Evolutionary conservation across 1,140 invertebrate species (phyloP), one percentile per base, ranked within the genome.

Genomic region (Sycophila sp.): DNA sequence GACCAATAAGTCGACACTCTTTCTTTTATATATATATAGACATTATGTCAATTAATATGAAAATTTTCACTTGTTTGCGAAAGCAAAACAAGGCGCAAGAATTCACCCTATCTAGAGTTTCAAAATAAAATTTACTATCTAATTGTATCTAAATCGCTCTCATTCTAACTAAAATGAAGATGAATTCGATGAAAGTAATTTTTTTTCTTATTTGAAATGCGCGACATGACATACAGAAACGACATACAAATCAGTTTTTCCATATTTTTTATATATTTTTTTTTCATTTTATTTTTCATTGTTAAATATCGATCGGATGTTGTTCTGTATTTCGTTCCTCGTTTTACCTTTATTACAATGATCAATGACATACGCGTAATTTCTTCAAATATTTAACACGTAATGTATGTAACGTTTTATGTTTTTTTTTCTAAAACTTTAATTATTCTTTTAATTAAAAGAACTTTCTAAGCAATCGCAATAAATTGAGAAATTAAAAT

Each of bases 41-140:
- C 34, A 75, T 75, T 78, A 56, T 72, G 75, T 80, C 73, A 67
- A n/a, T n/a, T n/a, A n/a, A 74, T 78, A 77, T 77, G 76, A 73
- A 78, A 78, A 78, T 79, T 78, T 67, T 80, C 74, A 78, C 71
- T 79, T 75, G 79, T 81, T 83, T 83, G 81, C 75, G 82, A 85
- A 82, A 83, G 80, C 82, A 81, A 85, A 84, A 81, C 75, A 80
- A 84, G 75, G 81, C 75, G 72, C 73, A 68, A 78, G 71, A 83
- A 85, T 83, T 84, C 77, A 75, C 77, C 75, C 82, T 84, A 83
- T 82, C 79, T 85, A 84, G 76, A 80, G 76, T 64, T 51, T 82
- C 71, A 78, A 84, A 84, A 80, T 83, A 79, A 85, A 80, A 82
- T 85, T 84, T 83, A 73, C 83, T 85, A 85, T 80, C 84, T 85